Evolutionary conservation across 2,888 invertebrate genomes (phyloP), one percentile per base, ranked within the genome.

Genomic region (Napeogenes inachia): DNA sequence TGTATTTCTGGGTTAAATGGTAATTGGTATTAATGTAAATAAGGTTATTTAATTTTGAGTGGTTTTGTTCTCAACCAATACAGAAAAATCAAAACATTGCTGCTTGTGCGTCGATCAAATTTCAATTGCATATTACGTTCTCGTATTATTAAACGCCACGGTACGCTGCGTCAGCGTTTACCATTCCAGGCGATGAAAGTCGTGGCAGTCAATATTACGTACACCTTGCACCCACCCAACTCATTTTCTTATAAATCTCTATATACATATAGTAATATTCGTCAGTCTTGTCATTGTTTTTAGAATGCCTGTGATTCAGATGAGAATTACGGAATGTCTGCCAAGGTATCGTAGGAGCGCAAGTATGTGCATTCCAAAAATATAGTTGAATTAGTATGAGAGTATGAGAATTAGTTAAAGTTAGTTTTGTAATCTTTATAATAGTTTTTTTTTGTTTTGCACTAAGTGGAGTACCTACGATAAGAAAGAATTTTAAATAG

Each of bases 111-210:
- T 21, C 21, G 21, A 21, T 21, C 21, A 21, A 65, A 65, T 70
- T 70, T 67, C 64, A 70, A 66, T 66, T 69, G 65, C 61, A 67
- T 62, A 68, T 70, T 66, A 68, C 66, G 66, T 69, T 69, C 68
- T 62, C 63, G 63, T 64, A 62, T 63, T 68, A 56, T 64, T 63
- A 74, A 76, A 78, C 81, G 85, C 85, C 85, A 86, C 80, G 78
- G 75, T 79, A 75, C 76, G 79, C 76, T 77, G 78, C 77, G 77
- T 77, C 77, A 71, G 75, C 73, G 73, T 70, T 67, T 62, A 84
- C 86, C 85, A 85, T 87, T 84, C 84, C 80, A 79, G 78, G 80
- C 86, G 82, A 88, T 85, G 87, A 89, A 89, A 89, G 85, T 85
- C 80, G 84, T 81, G 76, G 80, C 79, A 80, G 78, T 81, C 76